phyloP scores from a whole-genome alignment of 2,113 vertebrate genomes.

The Dryoscopus gambensis region DNA sequence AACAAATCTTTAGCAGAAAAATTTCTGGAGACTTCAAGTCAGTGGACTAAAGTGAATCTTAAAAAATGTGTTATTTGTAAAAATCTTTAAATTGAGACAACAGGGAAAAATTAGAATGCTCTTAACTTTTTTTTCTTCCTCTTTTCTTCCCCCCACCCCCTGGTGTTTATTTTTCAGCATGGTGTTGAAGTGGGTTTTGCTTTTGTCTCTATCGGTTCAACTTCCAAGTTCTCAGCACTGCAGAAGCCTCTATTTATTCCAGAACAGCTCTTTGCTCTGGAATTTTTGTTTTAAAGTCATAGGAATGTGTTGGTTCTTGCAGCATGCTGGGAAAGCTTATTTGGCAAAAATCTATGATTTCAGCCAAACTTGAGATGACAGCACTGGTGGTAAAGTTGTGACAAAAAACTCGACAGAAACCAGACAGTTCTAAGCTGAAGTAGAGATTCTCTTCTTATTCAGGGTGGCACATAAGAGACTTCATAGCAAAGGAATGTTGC shows the following conservation, averaged over 20 bases:
- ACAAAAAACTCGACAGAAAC: not conserved
- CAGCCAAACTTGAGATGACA: constrained; percentile 23
- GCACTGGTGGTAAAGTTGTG: not conserved
- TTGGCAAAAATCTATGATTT: constrained; percentile 3
- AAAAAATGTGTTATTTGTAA: constrained; percentile 27
- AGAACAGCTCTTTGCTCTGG: constrained; percentile 9
- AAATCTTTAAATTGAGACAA: constrained; percentile 19
- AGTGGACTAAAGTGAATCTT: not conserved
- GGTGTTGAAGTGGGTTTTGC: constrained; percentile 30
- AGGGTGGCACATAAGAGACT: not conserved
- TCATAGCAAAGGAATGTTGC: not conserved
- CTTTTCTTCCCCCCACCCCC: not conserved
- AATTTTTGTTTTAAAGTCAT: constrained; percentile 35
- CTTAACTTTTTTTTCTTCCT: not conserved
- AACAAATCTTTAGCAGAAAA: not conserved
- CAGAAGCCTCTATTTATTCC: not conserved
- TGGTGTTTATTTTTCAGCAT: not conserved
- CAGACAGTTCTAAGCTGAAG: not conserved
- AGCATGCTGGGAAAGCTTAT: not conserved
- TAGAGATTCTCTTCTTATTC: not conserved
- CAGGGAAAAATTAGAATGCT: constrained; percentile 18
- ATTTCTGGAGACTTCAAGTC: not conserved
- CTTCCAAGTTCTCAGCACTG: constrained; percentile 9
- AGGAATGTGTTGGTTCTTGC: not conserved
- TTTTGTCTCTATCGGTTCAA: not conserved